Percentiles rank a stretch among this genome's conserved stretches.
These are phyloP conservation scores for Thereva unica DNA, from an alignment of 2,888 invertebrate species.

Conservation along the genomic window DNA sequence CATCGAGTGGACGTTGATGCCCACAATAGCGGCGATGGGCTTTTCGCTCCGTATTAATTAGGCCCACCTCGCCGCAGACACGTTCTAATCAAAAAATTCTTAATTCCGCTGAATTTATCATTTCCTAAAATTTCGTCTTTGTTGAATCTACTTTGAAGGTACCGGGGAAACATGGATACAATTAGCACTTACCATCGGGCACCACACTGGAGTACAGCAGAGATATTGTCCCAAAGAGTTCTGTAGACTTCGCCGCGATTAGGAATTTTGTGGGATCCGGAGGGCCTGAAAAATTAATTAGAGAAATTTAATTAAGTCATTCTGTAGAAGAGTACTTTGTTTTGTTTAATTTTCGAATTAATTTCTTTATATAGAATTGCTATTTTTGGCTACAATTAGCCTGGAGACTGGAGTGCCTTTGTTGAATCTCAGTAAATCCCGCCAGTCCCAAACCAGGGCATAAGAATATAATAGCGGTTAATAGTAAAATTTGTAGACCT, in stretches of 20 bases:
- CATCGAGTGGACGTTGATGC: constrained; percentile 12
- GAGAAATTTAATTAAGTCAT: not conserved
- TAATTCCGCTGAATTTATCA: too few species aligned
- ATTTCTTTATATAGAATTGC: too few species aligned
- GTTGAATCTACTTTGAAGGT: too few species aligned
- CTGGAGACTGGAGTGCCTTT: too few species aligned
- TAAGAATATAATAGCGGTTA: too few species aligned
- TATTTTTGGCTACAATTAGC: too few species aligned
- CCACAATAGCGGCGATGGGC: constrained; percentile 9
- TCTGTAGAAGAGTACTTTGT: too few species aligned
- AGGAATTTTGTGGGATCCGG: constrained; percentile 56
- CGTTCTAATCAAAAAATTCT: constrained; percentile 6
- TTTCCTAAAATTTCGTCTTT: too few species aligned
- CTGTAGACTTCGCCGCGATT: constrained; percentile 55
- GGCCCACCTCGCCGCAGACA: constrained; percentile 17
- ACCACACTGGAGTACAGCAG: constrained; percentile 55
- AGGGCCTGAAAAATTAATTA: constrained; percentile 48
- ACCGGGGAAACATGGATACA: not conserved
- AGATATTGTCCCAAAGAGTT: constrained; percentile 56
- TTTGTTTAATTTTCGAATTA: too few species aligned
- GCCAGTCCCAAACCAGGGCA: too few species aligned
- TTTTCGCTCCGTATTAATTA: constrained; percentile 34
- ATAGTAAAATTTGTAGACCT: too few species aligned
- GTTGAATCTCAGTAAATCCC: too few species aligned
- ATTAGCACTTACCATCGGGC: constrained; percentile 53